Percentiles rank a stretch among this genome's conserved stretches.
phyloP scores from a whole-genome alignment of 1,140 invertebrate species.

The Drosophila arizonae region DNA sequence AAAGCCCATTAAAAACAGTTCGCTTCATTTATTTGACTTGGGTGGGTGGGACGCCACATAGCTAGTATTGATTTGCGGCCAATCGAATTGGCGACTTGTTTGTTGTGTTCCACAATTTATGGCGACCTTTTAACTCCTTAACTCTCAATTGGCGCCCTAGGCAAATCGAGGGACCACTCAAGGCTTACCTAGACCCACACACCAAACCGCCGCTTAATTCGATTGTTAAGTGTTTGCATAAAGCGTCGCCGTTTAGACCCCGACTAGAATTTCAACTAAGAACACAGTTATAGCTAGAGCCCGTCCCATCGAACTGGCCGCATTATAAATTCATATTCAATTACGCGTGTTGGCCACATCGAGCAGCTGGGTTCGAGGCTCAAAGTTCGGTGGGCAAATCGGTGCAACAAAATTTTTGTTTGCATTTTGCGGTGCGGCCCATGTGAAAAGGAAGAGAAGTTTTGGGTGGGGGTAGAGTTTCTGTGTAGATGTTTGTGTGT shows the following conservation, averaged over 20 bases:
- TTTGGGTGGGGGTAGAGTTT: not conserved
- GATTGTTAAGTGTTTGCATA: slow-evolving; percentile 45
- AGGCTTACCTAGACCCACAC: slow-evolving; percentile 1
- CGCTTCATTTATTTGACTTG: slow-evolving; percentile 18
- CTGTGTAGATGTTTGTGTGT: not conserved
- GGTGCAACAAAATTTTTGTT: slow-evolving; percentile 51
- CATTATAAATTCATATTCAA: slow-evolving; percentile 81
- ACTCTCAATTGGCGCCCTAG: not conserved
- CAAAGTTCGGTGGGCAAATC: slow-evolving; percentile 48
- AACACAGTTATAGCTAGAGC: not conserved
- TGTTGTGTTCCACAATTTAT: not conserved
- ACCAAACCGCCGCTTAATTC: slow-evolving; percentile 23
- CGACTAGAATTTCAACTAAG: slow-evolving; percentile 20
- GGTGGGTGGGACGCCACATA: not conserved
- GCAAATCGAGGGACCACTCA: slow-evolving; percentile 10
- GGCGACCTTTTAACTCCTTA: not conserved
- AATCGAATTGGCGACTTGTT: slow-evolving; percentile 24
- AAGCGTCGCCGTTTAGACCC: slow-evolving; percentile 6
- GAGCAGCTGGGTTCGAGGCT: not conserved
- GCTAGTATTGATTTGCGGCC: not conserved
- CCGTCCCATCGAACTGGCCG: slow-evolving; percentile 24
- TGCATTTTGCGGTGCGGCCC: slow-evolving; percentile 43
- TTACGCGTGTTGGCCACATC: slow-evolving; percentile 55
- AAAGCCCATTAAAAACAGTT: slow-evolving; percentile 33
- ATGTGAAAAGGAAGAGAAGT: not conserved